Base-by-base conservation (phyloP, 2,113 vertebrate genomes). In the Baryphthengus martii region DNA sequence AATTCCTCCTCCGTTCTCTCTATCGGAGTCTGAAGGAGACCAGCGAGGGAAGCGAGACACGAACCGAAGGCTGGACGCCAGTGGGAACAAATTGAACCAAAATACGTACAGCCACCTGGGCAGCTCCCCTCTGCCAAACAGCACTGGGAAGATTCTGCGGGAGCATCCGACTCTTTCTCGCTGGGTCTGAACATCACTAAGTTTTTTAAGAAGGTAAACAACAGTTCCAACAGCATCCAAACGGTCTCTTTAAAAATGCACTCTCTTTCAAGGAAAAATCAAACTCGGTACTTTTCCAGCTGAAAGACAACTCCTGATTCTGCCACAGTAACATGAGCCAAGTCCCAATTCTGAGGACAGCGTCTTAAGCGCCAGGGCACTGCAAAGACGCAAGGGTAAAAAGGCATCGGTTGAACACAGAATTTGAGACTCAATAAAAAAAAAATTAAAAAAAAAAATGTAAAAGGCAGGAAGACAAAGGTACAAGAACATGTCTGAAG, bases 211-310 rank as follows among this genome's bases (percentile, higher is more conserved):
- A 33, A 13, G 18, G 66, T 62, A 90, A 95, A 86, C 33, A 74
- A 26, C 61, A 84, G 44, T 40, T 85, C 24, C 3, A 9, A 31
- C 7, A 37, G 33, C 4, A 29, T 59, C 18, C 63, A 39, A 68
- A 76, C 0, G 2, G 39, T 33, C 35, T 31, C 90, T 84, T 85
- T 37, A 26, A 87, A 87, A 94, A 74, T 9, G 26, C 39, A 44
- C 35, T 13, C 47, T 75, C 94, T 92, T 89, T 93, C 95, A 87
- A 95, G 92, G 95, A 89, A 93, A 94, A 88, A 90, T 86, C 91
- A 91, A 93, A 89, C 84, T 89, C n/a, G n/a, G 73, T 93, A 67
- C 73, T 92, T 86, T 71, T 93, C 92, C 93, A 92, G 68, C 50
- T 82, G 74, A 93, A 89, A 96, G 67, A 68, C 67, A 91, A 42